Conservation (phyloP, 2,113 vertebrate genomes). For the Hydrolagus affinis region DNA sequence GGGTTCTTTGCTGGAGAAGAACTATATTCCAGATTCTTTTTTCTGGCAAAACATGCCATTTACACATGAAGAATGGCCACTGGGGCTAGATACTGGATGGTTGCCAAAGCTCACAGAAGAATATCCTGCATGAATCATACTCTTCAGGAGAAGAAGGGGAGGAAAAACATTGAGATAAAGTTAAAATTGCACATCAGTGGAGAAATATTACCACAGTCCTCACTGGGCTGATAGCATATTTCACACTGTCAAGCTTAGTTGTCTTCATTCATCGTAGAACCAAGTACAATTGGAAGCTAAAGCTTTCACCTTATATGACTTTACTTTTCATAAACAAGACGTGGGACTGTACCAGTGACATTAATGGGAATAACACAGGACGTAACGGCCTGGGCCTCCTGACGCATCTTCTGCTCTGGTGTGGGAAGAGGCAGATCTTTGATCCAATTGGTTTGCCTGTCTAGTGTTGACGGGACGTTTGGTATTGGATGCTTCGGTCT, state of each 20-base stretch:
- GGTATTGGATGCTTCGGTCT: constrained; percentile 84
- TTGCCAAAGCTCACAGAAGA: not conserved
- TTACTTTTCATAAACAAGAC: constrained; percentile 12
- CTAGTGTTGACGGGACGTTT: constrained; percentile 91
- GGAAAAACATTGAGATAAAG: too few species aligned
- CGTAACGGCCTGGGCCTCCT: constrained; percentile 79
- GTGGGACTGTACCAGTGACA: constrained; percentile 77
- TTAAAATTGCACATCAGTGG: too few species aligned
- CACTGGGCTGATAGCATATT: not conserved
- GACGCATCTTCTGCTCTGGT: constrained; percentile 94
- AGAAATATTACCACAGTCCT: too few species aligned
- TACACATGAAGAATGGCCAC: not conserved
- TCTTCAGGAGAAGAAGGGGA: too few species aligned
- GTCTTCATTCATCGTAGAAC: too few species aligned
- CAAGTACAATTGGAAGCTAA: too few species aligned
- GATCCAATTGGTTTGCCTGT: constrained; percentile 98
- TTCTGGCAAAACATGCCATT: too few species aligned
- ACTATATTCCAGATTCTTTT: too few species aligned
- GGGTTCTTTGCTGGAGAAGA: too few species aligned
- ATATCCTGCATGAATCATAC: too few species aligned
- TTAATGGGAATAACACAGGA: constrained; percentile 97
- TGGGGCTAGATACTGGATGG: not conserved
- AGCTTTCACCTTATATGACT: not conserved
- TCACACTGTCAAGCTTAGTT: not conserved
- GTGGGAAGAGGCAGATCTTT: constrained; percentile 89